A percentile compares a stretch with the other conserved stretches of the same genome.
phyloP scores from a whole-genome alignment of 2,797 vertebrate species.

The Artibeus lituratus region DNA sequence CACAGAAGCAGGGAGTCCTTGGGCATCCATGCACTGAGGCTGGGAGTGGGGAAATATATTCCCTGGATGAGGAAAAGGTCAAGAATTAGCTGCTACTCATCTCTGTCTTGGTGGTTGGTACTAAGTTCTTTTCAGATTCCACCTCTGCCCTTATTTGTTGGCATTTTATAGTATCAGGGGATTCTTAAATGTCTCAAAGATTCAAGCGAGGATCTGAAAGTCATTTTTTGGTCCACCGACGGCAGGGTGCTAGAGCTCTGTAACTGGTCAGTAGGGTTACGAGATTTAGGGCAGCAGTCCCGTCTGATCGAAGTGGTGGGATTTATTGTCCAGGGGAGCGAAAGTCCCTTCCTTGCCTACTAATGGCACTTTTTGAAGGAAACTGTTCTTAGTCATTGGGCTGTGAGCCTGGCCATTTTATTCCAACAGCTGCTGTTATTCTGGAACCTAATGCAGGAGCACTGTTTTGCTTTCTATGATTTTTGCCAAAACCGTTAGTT shows the following conservation, averaged over 20 bases:
- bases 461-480: slow-evolving; percentile 49
- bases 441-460: neutral
- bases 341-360: neutral
- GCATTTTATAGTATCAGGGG: neutral
- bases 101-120: neutral
- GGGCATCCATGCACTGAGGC: neutral
- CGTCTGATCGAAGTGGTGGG: neutral
- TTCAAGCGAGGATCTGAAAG: neutral
- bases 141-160: neutral
- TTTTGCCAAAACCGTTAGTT: slow-evolving; percentile 41
- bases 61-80: neutral
- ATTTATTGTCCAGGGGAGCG: neutral
- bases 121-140: neutral
- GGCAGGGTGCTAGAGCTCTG: neutral
- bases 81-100: neutral
- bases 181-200: neutral
- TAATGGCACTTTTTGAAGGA: neutral
- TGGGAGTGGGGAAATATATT: neutral
- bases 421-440: slow-evolving; percentile 51
- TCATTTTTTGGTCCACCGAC: neutral
- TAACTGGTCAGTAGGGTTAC: neutral
- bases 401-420: neutral
- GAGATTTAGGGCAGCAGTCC: neutral
- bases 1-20: neutral
- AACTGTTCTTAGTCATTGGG: neutral